A percentile compares a stretch with the other conserved stretches of the same genome.
Evolutionary conservation across 1,140 invertebrate species (phyloP).

Genomic region (Cyrtorhinus lividipennis): DNA sequence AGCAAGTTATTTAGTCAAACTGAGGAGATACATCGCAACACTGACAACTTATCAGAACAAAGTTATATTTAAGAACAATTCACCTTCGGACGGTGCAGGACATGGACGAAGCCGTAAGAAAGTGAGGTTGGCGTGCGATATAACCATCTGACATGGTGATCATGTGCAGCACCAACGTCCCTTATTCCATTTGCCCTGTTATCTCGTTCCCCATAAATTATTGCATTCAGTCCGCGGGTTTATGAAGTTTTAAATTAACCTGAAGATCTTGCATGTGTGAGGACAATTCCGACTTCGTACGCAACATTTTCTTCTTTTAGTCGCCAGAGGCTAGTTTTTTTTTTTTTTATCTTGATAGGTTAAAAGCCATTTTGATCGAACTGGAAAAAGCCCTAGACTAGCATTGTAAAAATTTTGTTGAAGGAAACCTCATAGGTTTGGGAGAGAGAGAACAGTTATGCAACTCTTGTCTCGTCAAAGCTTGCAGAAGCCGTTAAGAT

Average conservation of each 20-base stretch:
- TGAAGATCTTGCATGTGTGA: background rate
- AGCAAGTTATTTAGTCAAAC: no score
- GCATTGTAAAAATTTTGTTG: no score
- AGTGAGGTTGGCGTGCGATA: background rate
- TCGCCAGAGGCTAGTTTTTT: background rate
- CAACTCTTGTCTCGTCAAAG: no score
- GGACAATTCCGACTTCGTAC: background rate
- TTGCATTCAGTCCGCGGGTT: background rate
- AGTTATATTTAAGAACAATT: no score
- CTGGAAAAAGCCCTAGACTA: no score
- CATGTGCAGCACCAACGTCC: background rate
- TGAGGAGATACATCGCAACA: no score
- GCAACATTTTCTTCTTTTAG: background rate
- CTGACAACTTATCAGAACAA: no score
- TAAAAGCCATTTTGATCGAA: no score
- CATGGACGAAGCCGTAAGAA: background rate
- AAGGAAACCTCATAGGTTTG: no score
- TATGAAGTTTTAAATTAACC: background rate
- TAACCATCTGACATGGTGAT: background rate
- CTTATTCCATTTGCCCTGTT: background rate
- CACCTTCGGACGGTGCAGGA: background rate
- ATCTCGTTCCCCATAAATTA: background rate
- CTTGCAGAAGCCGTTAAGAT: no score
- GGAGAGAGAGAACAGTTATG: no score
- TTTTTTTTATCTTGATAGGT: no score